phyloP scores from a whole-genome alignment of 2,113 vertebrate genomes.

The Gadus chalcogrammus region DNA sequence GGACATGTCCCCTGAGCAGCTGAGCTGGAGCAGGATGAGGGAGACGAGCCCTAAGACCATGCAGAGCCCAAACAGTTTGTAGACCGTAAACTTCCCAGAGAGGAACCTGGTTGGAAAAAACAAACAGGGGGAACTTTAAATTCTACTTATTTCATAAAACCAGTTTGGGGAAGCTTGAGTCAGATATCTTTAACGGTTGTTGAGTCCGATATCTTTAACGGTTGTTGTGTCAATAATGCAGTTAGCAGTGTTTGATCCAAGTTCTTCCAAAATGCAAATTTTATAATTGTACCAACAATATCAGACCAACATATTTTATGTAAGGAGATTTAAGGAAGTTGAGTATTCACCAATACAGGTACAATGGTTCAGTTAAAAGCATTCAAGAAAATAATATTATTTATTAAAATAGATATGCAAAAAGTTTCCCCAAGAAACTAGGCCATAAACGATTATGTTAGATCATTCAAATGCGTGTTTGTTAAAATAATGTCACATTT shows the following conservation, averaged over 20 bases:
- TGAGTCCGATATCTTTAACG: neutral
- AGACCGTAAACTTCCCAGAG: slow-evolving; percentile 62
- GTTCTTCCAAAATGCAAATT: too few species aligned
- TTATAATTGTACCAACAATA: too few species aligned
- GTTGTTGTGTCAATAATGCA: neutral
- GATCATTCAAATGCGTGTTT: too few species aligned
- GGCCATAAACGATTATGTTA: too few species aligned
- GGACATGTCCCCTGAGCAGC: slow-evolving; percentile 80
- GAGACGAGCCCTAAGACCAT: slow-evolving; percentile 83
- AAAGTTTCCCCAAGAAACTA: too few species aligned
- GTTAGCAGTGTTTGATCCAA: neutral
- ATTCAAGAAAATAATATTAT: too few species aligned
- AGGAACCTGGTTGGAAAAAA: slow-evolving; percentile 64
- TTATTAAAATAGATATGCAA: too few species aligned
- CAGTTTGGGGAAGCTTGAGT: neutral
- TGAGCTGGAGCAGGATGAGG: slow-evolving; percentile 92
- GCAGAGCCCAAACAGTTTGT: slow-evolving; percentile 76
- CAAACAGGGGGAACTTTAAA: neutral
- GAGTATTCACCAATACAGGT: too few species aligned
- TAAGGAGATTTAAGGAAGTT: too few species aligned
- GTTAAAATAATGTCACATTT: too few species aligned
- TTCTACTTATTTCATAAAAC: neutral
- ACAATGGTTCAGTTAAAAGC: too few species aligned
- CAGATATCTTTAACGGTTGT: neutral
- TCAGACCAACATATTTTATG: too few species aligned